Base-by-base conservation (phyloP, 2,113 vertebrate genomes). In the Scomber japonicus region DNA sequence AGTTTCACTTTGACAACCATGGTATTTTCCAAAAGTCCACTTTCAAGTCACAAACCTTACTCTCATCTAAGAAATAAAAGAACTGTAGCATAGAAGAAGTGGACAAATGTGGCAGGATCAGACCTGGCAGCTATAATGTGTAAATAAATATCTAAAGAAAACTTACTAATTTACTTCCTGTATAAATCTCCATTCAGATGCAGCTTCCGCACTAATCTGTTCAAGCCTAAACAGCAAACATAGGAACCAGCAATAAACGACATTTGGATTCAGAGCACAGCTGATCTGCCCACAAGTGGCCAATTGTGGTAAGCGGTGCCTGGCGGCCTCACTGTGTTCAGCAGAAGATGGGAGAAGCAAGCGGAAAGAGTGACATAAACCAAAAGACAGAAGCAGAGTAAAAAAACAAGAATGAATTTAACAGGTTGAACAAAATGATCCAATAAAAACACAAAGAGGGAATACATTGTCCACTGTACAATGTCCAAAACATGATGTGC, bases 361-460 rank as follows among this genome's bases (percentile, higher is more conserved):
- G 12, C 4, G 40, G 40, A 81, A 70, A 81, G 57, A 70, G 16
- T 78, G 73, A 84, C 68, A 71, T 6, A 19, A 70, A 63, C 12
- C n/a, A 49, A 71, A 27, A 50, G 65, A 75, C 80, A 40, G 61
- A 53, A n/a, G 30, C 21, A 65, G 51, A 55, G 16, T n/a, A 9
- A 61, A 30, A 71, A 27, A 40, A 2, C 48, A 61, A 12, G 8
- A 81, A 75, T 5, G 45, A 74, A 40, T 19, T 27, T 44, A 50
- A 55, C 67, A 77, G 51, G 27, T 76, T 76, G 64, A 48, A 68
- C 80, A 69, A 30, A 40, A 61, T 16, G 27, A 45, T 49, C 40
- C 49, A 71, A 80, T 35, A 70, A 75, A 69, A 79, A 45, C 59
- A 80, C 21, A 11, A 49, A 30, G 27, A 50, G 62, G 60, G 49